phyloP scores from a whole-genome alignment of 2,797 vertebrate genomes.

The Lagocephalus sceleratus region DNA sequence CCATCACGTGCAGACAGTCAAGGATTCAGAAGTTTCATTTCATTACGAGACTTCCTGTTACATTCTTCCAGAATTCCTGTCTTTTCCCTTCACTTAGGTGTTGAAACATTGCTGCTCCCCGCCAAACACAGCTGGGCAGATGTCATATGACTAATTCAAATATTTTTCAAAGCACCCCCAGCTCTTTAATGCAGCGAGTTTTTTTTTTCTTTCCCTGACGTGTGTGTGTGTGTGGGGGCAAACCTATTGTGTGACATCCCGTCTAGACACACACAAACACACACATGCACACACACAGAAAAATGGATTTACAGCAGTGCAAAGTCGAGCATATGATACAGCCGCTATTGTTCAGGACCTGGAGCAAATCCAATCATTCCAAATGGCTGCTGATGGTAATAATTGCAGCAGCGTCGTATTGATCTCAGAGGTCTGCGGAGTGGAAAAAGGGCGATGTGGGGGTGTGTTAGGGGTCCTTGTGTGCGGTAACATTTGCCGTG shows the following conservation, averaged over 20 bases:
- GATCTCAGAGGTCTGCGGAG: slow-evolving; percentile 61
- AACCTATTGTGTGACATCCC: too few species aligned
- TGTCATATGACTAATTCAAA: too few species aligned
- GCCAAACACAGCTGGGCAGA: neutral
- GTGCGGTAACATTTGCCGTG: slow-evolving; percentile 50
- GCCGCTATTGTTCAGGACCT: slow-evolving; percentile 64
- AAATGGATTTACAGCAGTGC: slow-evolving; percentile 66
- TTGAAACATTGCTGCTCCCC: too few species aligned
- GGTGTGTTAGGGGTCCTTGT: slow-evolving; percentile 33
- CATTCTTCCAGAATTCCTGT: slow-evolving; percentile 10
- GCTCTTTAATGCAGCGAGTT: slow-evolving; percentile 59
- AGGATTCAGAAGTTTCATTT: neutral
- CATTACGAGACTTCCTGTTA: neutral
- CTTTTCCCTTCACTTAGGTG: neutral
- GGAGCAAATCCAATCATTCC: slow-evolving; percentile 72
- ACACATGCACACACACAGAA: slow-evolving; percentile 26
- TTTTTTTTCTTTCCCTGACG: slow-evolving; percentile 35
- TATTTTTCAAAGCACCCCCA: slow-evolving; percentile 45
- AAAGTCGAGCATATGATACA: slow-evolving; percentile 65
- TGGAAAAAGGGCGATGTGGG: slow-evolving; percentile 52
- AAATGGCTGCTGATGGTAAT: slow-evolving; percentile 73
- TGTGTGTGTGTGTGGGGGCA: too few species aligned
- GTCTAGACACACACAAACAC: too few species aligned
- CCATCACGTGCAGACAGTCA: too few species aligned
- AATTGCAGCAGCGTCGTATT: slow-evolving; percentile 69